Base-by-base conservation (phyloP, 2,888 invertebrate species). In the Molorchus minor region DNA sequence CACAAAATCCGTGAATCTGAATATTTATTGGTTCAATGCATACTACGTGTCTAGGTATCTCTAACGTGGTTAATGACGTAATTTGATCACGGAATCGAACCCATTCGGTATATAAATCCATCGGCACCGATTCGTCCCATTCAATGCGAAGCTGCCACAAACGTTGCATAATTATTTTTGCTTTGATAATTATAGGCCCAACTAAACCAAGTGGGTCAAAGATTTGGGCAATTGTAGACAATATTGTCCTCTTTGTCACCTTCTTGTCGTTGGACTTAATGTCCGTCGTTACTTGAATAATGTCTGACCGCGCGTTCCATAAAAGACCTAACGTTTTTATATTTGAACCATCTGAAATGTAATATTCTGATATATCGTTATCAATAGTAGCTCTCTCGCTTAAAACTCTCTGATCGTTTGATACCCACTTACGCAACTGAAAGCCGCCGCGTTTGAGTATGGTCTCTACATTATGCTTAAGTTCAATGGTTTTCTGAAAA, bases 1-100 rank as follows among this genome's bases (percentile, higher is more conserved):
- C 71, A 1, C 58, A 64, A 62, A 70, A 74, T 2, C 69, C 70
- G 49, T 69, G 68, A 13, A 74, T 20, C 53, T 69, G 44, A 2
- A 65, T 47, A 2, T 35, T 8, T 1, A 20, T n/a, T 12, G 46
- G 19, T 12, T 35, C 19, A 19, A 5, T 3, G 20, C 33, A 19
- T 13, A 35, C 8, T 13, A 47, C 20, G 13, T 47, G 46, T 15
- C 35, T 47, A 2, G 35, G 46, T 10, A 47, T 47, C 3, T 3
- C 16, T 25, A 25, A 3, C 1, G 10, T 4, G 13, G 33, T 19
- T n/a, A 33, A 19, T 4, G 20, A 2, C 4, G 15, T 33, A 35
- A 47, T 13, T 35, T 47, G 46, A 1, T 16, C 17, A 3, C 17
- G 12, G 44, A 62, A 62, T 38, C 33, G 16, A 33, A 33, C 15